Conservation (phyloP, 2,113 vertebrate genomes). For the Mastomys coucha region DNA sequence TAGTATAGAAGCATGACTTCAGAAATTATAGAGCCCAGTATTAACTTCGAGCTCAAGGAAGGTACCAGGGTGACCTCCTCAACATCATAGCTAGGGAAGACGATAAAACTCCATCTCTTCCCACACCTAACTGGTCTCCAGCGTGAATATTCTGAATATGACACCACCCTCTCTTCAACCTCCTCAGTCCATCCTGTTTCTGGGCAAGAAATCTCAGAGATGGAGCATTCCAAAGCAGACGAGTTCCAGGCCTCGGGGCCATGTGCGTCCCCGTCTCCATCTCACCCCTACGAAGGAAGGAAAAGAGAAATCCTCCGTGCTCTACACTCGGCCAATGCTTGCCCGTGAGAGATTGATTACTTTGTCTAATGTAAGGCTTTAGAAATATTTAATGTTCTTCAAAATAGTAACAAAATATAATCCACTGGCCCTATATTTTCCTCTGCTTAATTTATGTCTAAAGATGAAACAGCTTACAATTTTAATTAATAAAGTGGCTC, state of each 20-base stretch:
- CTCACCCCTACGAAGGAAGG: not conserved
- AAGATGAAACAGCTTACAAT: conserved; percentile 19
- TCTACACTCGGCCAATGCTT: not conserved
- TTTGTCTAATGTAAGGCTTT: not conserved
- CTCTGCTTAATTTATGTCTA: conserved; percentile 46
- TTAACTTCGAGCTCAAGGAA: not conserved
- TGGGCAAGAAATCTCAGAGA: not conserved
- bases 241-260: not conserved
- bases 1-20: not conserved
- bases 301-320: not conserved
- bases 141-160: not conserved
- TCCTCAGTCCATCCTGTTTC: not conserved
- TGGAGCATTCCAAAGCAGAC: not conserved
- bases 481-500: conserved; percentile 59
- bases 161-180: not conserved
- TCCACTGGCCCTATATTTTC: not conserved
- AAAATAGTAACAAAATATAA: not conserved
- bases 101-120: not conserved
- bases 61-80: not conserved
- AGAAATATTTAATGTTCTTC: not conserved
- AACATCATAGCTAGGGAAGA: not conserved
- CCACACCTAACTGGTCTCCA: not conserved
- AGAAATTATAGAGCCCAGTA: not conserved
- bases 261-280: accelerated
- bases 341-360: not conserved